Evolutionary conservation across 2,113 vertebrate species (phyloP).

Genomic region (Zapus hudsonius): DNA sequence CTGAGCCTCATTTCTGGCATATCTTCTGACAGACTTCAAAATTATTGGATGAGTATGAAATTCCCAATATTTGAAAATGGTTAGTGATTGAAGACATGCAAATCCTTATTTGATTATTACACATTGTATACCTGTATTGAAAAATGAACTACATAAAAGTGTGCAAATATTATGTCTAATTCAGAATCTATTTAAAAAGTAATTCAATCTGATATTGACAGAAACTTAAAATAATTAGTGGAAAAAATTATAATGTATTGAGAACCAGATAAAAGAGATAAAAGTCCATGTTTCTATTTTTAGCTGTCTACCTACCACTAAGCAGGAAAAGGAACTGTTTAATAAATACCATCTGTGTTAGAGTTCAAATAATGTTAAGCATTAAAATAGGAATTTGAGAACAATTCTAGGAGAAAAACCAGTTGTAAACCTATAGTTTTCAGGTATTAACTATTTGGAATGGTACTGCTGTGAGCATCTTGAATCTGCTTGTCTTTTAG

Average conservation of each 20-base stretch:
- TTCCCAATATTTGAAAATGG: neutral
- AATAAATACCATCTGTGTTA: neutral
- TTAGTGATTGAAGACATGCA: neutral
- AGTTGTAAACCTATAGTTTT: neutral
- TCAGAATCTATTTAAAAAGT: neutral
- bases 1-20: neutral
- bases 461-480: neutral
- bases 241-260: neutral
- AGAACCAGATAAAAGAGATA: neutral
- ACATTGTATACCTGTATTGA: neutral
- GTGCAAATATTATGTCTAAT: neutral
- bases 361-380: neutral
- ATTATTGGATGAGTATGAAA: neutral
- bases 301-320: neutral
- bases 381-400: neutral
- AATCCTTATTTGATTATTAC: neutral
- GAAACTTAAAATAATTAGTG: neutral
- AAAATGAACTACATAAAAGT: neutral
- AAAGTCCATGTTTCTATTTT: neutral
- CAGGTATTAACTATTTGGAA: neutral
- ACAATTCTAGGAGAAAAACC: neutral
- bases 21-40: neutral
- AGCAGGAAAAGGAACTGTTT: constrained; percentile 8
- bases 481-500: neutral
- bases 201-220: constrained; percentile 1